Conservation (phyloP, 2,888 invertebrate species). For the Leptopilina drosophilae region DNA sequence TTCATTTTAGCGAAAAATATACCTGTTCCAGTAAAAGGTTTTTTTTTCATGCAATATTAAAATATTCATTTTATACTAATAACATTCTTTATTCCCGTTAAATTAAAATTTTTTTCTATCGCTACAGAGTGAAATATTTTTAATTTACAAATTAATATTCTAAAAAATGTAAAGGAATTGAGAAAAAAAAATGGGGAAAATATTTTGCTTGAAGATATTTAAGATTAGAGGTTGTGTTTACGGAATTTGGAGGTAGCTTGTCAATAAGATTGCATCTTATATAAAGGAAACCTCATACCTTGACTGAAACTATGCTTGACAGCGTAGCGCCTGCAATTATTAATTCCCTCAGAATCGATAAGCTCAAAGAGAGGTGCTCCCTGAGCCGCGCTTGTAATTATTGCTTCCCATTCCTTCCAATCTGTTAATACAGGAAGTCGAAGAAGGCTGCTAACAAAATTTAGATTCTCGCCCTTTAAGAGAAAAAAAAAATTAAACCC, state of each 20-base stretch:
- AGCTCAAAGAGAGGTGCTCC: constrained; percentile 70
- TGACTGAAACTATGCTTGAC: constrained; percentile 45
- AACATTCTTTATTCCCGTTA: too few species aligned
- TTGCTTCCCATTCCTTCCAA: constrained; percentile 61
- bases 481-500: constrained; percentile 69
- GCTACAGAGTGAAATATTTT: too few species aligned
- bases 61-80: too few species aligned
- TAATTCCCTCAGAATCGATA: constrained; percentile 75
- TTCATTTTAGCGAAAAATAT: too few species aligned
- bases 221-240: not conserved
- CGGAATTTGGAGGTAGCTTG: constrained; percentile 17
- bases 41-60: too few species aligned
- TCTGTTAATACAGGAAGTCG: constrained; percentile 51
- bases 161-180: constrained; percentile 59
- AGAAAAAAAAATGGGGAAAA: constrained; percentile 31
- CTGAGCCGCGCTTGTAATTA: constrained; percentile 73
- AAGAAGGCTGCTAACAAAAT: constrained; percentile 51
- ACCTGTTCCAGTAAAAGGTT: too few species aligned
- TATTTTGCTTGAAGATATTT: constrained; percentile 19
- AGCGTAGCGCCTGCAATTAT: constrained; percentile 69
- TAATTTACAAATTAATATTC: constrained; percentile 54
- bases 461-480: constrained; percentile 57
- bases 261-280: constrained; percentile 47
- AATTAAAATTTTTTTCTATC: too few species aligned
- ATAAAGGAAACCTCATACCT: constrained; percentile 51